Base-by-base conservation (phyloP, 2,797 vertebrate species). In the Ptychadena robeensis region DNA sequence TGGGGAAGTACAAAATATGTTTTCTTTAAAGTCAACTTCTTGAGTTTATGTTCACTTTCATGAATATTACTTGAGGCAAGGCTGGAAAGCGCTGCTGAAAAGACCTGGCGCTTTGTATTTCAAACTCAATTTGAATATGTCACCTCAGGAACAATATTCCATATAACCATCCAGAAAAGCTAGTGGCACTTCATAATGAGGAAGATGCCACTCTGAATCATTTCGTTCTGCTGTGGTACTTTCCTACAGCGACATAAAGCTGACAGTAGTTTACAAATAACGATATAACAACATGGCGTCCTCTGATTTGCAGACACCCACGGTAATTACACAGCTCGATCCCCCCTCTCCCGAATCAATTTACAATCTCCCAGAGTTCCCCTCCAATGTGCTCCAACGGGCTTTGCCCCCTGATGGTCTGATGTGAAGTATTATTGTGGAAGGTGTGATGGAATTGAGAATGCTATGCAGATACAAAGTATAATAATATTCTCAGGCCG, bases 391-490 rank as follows among this genome's bases (percentile, higher is more conserved):
- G 27, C 40, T 28, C 34, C 34, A 65, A 78, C 64, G 59, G 67
- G 32, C 64, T 28, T 53, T 67, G 31, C 30, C 75, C 75, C 76
- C 76, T 27, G 37, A 64, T 35, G 65, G 44, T 57, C 30, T 68
- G 44, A 48, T 14, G 35, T 80, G 72, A 80, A 63, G 69, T 64
- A 69, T 66, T 74, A 64, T 53, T 38, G 40, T 75, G 74, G 44
- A 53, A 57, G 78, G 15, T 57, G 27, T 74, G 40, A 64, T 53
- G 64, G 64, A 30, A 80, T 57, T 74, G 31, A 64, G 80, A 85
- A 75, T 34, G 25, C 59, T 85, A 81, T 85, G 78, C 72, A 85
- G 78, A 81, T 75, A 75, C 64, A 72, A 76, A 72, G 68, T 71
- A 40, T 40, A 75, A 85, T 80, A 81, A 85, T 65, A 79, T 74